Percentiles rank a stretch among this genome's conserved stretches.
These are phyloP conservation scores for Dendrolimus punctatus DNA, from an alignment of 1,140 invertebrate species.

Conservation along the genomic window DNA sequence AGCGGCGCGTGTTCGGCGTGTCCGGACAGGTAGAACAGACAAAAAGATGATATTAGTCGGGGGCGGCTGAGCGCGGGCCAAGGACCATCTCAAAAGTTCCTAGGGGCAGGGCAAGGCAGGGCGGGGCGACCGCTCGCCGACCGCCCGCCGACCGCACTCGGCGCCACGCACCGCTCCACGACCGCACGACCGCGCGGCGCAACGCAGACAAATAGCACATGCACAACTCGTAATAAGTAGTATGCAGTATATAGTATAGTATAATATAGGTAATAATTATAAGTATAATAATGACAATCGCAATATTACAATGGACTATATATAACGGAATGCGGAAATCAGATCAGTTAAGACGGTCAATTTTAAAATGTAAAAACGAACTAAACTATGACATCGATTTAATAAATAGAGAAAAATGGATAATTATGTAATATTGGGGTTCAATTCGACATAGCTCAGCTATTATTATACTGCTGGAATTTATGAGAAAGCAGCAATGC, in stretches of 20 bases:
- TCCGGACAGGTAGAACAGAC: slow-evolving; percentile 65
- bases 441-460: slow-evolving; percentile 48
- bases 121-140: slow-evolving; percentile 35
- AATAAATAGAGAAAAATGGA: slow-evolving; percentile 53
- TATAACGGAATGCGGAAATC: too few species aligned
- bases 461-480: slow-evolving; percentile 29
- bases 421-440: slow-evolving; percentile 39
- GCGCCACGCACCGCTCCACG: not conserved
- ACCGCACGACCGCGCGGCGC: slow-evolving; percentile 15
- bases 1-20: slow-evolving; percentile 65
- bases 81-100: slow-evolving; percentile 99
- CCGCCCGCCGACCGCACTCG: slow-evolving; percentile 18
- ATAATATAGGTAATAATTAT: too few species aligned
- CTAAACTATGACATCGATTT: slow-evolving; percentile 68
- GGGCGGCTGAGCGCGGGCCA: slow-evolving; percentile 73
- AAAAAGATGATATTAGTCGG: slow-evolving; percentile 67
- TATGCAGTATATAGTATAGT: slow-evolving; percentile 38
- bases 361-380: slow-evolving; percentile 55
- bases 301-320: too few species aligned
- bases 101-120: slow-evolving; percentile 39
- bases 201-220: slow-evolving; percentile 58
- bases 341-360: slow-evolving; percentile 32
- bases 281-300: too few species aligned
- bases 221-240: slow-evolving; percentile 50
- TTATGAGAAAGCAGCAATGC: slow-evolving; percentile 25